These are phyloP conservation scores for Hartigia nigra DNA, from an alignment of 2,888 invertebrate species.

Conservation along the genomic window DNA sequence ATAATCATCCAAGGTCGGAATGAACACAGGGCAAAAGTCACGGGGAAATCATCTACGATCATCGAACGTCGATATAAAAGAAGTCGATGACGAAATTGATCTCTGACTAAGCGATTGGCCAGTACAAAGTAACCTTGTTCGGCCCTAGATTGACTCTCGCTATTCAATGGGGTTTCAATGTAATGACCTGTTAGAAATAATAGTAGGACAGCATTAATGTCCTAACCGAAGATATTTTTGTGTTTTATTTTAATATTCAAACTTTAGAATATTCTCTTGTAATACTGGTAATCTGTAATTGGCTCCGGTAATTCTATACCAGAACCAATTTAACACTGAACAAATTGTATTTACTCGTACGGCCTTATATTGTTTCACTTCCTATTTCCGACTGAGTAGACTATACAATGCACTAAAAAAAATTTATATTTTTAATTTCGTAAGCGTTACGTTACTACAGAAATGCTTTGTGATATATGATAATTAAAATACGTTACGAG, in stretches of 20 bases:
- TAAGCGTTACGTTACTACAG: background rate
- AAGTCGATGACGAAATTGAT: background rate
- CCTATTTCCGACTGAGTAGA: background rate
- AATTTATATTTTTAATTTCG: background rate
- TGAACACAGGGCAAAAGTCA: background rate
- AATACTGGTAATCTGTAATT: too few species aligned
- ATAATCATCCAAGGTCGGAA: background rate
- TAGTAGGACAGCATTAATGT: background rate
- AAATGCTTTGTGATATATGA: background rate
- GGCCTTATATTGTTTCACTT: background rate
- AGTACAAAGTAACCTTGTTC: background rate
- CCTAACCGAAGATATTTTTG: background rate
- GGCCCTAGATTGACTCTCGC: background rate
- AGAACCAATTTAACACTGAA: background rate
- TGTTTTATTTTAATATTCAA: background rate
- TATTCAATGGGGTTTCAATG: background rate
- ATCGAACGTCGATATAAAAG: background rate
- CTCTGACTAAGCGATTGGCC: background rate
- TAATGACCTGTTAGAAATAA: background rate
- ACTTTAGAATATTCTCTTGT: background rate
- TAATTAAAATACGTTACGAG: background rate
- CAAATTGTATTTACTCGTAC: background rate
- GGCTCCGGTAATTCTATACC: too few species aligned
- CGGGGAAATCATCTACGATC: background rate
- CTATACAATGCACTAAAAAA: background rate